Evolutionary conservation across 2,888 invertebrate genomes (phyloP).

Genomic region (Drosophila phalerata): DNA sequence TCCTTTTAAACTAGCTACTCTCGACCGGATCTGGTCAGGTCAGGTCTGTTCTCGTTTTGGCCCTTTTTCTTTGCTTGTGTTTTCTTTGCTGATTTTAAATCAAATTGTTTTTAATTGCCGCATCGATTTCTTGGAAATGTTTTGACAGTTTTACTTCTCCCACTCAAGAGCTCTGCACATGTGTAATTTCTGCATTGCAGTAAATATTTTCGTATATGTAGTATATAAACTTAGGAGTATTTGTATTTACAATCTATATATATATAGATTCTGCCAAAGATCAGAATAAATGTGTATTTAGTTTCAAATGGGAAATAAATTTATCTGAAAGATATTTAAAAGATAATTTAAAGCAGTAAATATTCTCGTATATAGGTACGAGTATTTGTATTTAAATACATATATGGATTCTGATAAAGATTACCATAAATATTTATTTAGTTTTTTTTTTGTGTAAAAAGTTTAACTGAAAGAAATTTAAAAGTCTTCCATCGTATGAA

Average conservation of each 20-base stretch:
- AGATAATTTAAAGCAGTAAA: no score
- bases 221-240: background rate
- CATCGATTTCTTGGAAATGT: constrained; percentile 66
- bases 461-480: no score
- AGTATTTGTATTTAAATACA: no score
- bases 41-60: constrained; percentile 3
- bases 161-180: constrained; percentile 4
- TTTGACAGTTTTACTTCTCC: constrained; percentile 54
- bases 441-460: no score
- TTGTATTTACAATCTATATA: background rate
- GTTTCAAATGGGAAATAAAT: no score
- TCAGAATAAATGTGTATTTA: no score
- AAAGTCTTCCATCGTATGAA: no score
- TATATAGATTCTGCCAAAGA: no score
- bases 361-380: no score
- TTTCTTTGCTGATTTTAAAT: constrained; percentile 75
- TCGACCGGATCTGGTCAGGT: background rate
- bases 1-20: constrained; percentile 37
- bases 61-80: constrained; percentile 41
- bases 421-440: no score
- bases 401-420: no score
- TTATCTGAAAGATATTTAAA: no score
- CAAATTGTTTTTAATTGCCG: constrained; percentile 77
- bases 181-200: constrained; percentile 1
- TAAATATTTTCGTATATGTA: background rate